Conservation (phyloP, 2,888 invertebrate genomes). For the Diloba caeruleocephala region DNA sequence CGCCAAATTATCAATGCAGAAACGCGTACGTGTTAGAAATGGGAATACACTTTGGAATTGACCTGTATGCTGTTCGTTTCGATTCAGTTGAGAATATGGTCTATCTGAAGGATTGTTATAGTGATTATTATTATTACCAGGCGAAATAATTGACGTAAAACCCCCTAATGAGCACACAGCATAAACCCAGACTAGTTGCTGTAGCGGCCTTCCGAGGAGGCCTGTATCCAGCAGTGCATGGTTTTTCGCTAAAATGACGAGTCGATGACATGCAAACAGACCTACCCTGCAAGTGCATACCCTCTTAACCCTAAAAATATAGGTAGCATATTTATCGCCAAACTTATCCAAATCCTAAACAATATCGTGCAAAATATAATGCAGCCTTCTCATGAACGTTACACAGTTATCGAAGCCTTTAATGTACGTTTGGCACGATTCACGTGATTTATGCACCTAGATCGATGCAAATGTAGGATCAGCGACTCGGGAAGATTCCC, state of each 20-base stretch:
- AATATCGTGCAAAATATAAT: conserved; percentile 31
- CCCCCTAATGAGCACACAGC: too few relatives aligned
- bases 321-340: conserved; percentile 17
- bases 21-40: conserved; percentile 35
- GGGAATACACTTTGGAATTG: conserved; percentile 25
- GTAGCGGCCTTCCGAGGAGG: too few relatives aligned
- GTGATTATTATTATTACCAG: too few relatives aligned
- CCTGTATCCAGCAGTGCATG: too few relatives aligned
- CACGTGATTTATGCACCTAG: conserved; percentile 37
- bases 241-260: too few relatives aligned
- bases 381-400: conserved; percentile 33
- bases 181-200: too few relatives aligned
- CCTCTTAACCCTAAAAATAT: conserved; percentile 13
- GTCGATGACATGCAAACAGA: too few relatives aligned
- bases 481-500: conserved; percentile 30
- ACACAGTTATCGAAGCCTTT: conserved; percentile 35
- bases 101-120: too few relatives aligned
- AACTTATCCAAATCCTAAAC: conserved; percentile 29
- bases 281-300: too few relatives aligned
- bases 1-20: conserved; percentile 43
- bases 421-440: conserved; percentile 42
- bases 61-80: conserved; percentile 1
- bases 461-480: conserved; percentile 37
- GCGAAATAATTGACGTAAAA: too few relatives aligned
- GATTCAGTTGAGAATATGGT: background rate